Evolutionary conservation across 2,113 vertebrate genomes (phyloP).

Genomic region (Rhinopomastus cyanomelas): DNA sequence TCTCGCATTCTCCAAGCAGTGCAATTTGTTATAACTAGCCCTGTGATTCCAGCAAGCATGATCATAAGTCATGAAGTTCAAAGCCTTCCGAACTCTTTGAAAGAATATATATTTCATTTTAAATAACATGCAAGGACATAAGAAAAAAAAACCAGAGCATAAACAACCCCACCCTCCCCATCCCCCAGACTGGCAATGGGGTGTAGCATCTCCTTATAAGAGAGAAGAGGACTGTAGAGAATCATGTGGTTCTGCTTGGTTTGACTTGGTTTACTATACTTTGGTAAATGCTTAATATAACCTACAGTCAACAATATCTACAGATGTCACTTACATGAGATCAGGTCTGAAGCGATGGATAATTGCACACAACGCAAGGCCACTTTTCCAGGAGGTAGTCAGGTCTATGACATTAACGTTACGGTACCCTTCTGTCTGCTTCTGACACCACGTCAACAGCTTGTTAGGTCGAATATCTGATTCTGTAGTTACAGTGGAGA

Average conservation of each 20-base stretch:
- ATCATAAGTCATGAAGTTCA: slow-evolving; percentile 18
- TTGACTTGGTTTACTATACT: neutral
- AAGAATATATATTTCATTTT: neutral
- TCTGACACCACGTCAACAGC: slow-evolving; percentile 95
- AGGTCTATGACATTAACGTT: slow-evolving; percentile 85
- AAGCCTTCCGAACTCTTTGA: slow-evolving; percentile 14
- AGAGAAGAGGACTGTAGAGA: neutral
- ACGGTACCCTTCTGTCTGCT: slow-evolving; percentile 89
- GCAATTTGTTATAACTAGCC: neutral
- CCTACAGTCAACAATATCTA: neutral
- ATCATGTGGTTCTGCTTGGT: neutral
- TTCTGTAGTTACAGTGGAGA: slow-evolving; percentile 70
- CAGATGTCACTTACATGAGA: slow-evolving; percentile 84
- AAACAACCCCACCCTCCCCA: neutral
- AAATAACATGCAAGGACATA: neutral
- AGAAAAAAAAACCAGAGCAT: neutral
- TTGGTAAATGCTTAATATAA: neutral
- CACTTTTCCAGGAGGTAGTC: slow-evolving; percentile 88
- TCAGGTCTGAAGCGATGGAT: slow-evolving; percentile 93
- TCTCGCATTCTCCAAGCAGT: neutral
- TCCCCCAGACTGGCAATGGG: neutral
- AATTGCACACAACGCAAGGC: slow-evolving; percentile 90
- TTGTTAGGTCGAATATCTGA: slow-evolving; percentile 89
- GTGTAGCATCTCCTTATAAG: neutral
- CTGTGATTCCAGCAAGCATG: neutral